These are phyloP conservation scores for Euphydryas editha DNA, from an alignment of 2,888 invertebrate species.

Conservation along the genomic window DNA sequence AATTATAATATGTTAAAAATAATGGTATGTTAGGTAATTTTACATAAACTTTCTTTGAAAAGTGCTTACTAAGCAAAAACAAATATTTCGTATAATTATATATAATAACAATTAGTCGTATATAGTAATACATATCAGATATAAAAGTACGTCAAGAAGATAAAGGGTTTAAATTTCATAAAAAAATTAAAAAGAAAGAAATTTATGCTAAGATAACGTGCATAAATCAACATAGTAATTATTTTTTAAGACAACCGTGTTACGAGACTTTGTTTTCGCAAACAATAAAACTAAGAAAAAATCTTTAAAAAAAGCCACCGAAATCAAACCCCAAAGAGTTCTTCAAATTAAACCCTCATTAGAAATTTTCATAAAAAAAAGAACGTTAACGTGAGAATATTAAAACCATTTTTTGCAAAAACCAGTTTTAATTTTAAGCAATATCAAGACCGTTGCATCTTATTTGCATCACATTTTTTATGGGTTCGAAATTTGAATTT, in stretches of 20 bases:
- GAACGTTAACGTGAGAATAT: constrained; percentile 80
- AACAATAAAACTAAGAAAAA: constrained; percentile 70
- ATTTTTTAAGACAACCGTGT: constrained; percentile 81
- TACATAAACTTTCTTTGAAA: no score
- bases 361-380: constrained; percentile 68
- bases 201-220: constrained; percentile 47
- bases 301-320: constrained; percentile 47
- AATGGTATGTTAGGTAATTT: no score
- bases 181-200: constrained; percentile 29
- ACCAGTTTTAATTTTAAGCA: constrained; percentile 48
- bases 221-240: constrained; percentile 79
- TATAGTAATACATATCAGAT: neutral
- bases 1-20: no score
- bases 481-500: constrained; percentile 50
- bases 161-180: neutral
- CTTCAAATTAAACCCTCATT: constrained; percentile 83
- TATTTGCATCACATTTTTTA: constrained; percentile 70
- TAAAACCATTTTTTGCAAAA: constrained; percentile 60
- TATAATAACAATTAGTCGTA: no score
- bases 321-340: constrained; percentile 82
- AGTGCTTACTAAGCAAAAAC: no score
- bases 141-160: neutral
- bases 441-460: constrained; percentile 70
- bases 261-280: constrained; percentile 80
- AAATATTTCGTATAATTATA: no score